phyloP scores from a whole-genome alignment of 2,888 invertebrate genomes.

The Tenthredo scrophulariae region DNA sequence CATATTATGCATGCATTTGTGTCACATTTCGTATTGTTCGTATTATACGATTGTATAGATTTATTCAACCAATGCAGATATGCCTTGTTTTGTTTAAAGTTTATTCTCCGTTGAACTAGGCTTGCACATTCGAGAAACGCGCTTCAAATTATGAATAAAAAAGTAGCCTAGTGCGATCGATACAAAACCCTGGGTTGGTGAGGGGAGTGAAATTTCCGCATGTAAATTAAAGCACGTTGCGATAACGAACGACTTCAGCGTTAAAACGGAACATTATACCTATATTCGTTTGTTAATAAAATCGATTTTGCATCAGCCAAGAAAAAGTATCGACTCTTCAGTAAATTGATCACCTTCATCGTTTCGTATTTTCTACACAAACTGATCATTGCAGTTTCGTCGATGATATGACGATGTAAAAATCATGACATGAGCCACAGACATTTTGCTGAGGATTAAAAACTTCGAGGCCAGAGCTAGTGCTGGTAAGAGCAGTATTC shows the following conservation, averaged over 20 bases:
- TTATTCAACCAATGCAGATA: background rate
- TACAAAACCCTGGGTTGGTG: background rate
- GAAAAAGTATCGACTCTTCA: background rate
- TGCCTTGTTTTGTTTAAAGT: background rate
- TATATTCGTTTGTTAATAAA: background rate
- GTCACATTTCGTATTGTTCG: background rate
- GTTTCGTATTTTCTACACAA: background rate
- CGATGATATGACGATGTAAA: background rate
- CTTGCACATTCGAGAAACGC: background rate
- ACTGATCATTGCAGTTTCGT: background rate
- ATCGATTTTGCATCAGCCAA: background rate
- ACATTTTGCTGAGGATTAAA: background rate
- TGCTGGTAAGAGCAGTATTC: background rate
- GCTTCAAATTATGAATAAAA: slow-evolving; percentile 21
- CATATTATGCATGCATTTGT: background rate
- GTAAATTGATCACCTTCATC: background rate
- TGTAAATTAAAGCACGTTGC: background rate
- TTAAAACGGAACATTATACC: background rate
- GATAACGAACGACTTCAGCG: slow-evolving; percentile 2
- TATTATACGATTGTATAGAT: background rate
- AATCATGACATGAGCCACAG: background rate
- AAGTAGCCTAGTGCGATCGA: background rate
- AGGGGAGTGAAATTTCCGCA: background rate
- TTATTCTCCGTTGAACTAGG: background rate
- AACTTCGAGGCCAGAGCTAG: background rate